phyloP scores from a whole-genome alignment of 2,888 invertebrate species.

The Antitype chi region DNA sequence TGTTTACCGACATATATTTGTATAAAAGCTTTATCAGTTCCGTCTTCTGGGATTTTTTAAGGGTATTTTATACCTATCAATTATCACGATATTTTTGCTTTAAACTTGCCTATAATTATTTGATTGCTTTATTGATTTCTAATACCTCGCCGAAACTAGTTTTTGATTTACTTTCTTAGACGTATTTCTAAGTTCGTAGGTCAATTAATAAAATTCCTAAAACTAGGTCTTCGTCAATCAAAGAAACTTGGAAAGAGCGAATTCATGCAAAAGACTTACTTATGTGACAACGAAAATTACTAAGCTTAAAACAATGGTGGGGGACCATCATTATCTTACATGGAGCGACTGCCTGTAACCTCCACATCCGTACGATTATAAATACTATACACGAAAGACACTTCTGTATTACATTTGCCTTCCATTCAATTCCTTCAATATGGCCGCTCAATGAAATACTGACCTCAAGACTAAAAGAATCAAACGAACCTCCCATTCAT shows the following conservation, averaged over 20 bases:
- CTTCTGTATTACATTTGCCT: not conserved
- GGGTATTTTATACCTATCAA: conserved; percentile 14
- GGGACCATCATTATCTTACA: too few species aligned
- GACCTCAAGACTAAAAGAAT: conserved; percentile 31
- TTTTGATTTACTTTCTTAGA: conserved; percentile 43
- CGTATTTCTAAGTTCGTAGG: conserved; percentile 11
- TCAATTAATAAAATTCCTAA: conserved; percentile 8
- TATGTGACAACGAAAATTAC: not conserved
- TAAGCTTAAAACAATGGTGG: not conserved
- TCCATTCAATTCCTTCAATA: conserved; percentile 10
- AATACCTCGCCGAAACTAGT: conserved; percentile 32
- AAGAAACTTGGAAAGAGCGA: not conserved
- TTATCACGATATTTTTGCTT: conserved; percentile 15
- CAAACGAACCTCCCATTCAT: conserved; percentile 41
- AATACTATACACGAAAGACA: not conserved
- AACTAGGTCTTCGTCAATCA: conserved; percentile 8
- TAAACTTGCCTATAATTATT: conserved; percentile 27
- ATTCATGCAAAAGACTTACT: not conserved
- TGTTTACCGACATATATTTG: conserved; percentile 4
- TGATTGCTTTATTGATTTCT: conserved; percentile 47
- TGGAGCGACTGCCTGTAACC: too few species aligned
- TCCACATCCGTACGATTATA: not conserved
- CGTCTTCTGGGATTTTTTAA: not conserved
- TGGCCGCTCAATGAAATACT: not conserved
- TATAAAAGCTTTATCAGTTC: conserved; percentile 1